These are phyloP conservation scores for Caenorhabditis wallacei DNA, from an alignment of 2,888 invertebrate genomes.

Conservation along the genomic window DNA sequence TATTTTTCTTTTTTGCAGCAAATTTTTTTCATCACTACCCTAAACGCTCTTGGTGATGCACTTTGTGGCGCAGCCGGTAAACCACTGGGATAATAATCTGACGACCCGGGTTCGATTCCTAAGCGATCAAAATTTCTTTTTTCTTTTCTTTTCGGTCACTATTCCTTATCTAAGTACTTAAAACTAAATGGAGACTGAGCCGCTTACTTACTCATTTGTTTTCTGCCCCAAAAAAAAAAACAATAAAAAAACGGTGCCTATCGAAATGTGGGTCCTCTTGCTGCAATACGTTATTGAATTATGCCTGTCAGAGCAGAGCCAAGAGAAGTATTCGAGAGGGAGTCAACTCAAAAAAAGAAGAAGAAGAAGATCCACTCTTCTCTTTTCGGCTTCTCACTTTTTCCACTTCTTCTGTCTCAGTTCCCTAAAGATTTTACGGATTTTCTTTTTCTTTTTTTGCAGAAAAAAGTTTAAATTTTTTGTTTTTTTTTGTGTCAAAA, in stretches of 20 bases:
- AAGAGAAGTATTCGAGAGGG: constrained; percentile 36
- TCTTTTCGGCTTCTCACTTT: constrained; percentile 31
- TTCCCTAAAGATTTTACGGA: constrained; percentile 30
- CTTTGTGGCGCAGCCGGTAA: too few relatives aligned
- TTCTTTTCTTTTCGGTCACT: background rate
- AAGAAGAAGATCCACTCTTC: constrained; percentile 21
- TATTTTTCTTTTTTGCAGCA: background rate
- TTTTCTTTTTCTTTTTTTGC: background rate
- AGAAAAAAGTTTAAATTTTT: background rate
- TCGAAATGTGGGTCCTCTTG: constrained; percentile 28
- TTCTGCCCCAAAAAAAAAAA: background rate
- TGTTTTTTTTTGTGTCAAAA: background rate
- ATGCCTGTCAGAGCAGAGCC: constrained; percentile 58
- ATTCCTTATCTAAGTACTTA: background rate
- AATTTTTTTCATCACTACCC: background rate
- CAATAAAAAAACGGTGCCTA: background rate
- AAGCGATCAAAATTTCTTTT: background rate
- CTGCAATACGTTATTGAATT: constrained; percentile 62
- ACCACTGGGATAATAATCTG: too few relatives aligned
- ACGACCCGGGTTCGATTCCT: background rate
- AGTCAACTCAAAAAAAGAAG: constrained; percentile 38
- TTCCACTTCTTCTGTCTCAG: constrained; percentile 12
- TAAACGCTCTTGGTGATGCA: background rate
- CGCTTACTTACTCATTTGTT: background rate
- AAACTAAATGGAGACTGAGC: too few relatives aligned